Evolutionary conservation across 2,113 vertebrate genomes (phyloP), one percentile per base, ranked within the genome.

Genomic region (Toxotes chatareus): DNA sequence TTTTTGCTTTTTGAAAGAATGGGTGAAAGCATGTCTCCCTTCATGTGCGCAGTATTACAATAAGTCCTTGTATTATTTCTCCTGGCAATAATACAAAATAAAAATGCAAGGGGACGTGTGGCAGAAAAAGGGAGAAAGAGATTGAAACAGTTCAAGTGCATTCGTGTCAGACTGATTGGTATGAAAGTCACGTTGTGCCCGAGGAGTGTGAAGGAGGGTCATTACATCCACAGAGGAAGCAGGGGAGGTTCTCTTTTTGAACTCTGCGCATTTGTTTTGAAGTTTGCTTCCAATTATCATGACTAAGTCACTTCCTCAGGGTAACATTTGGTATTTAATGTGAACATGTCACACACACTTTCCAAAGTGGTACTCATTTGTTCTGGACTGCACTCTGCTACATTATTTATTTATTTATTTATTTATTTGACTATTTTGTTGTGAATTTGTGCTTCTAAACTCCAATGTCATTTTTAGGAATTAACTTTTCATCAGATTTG

Each of bases 271-370:
- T 92, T 93, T 90, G 86, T 92, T 92, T 93, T 91, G 81, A 93
- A 91, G 90, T 89, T 92, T 92, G 83, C 83, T 79, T 88, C 89
- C 91, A 93, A 90, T 93, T 93, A 92, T 82, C 78, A 56, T 73
- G 71, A 86, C 84, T 84, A 83, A 88, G 82, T 88, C 69, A 75
- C 86, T 85, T 93, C 92, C 91, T 83, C 83, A 0, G 87, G 91
- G 81, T 72, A 92, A 86, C 85, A 89, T 92, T 93, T 90, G 82
- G 79, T 47, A 77, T 90, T 91, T 93, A 91, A 89, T 90, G 73
- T 82, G 83, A 85, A 76, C 88, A 85, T 88, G 90, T 88, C 86
- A 66, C 73, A 92, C 76, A 76, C 85, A 71, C 79, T 85, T 83
- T 85, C 63, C 84, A 84, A 86, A 84, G 84, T 88, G 81, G 9